Base-by-base conservation (phyloP, 2,113 vertebrate species). In the Lepus europaeus region DNA sequence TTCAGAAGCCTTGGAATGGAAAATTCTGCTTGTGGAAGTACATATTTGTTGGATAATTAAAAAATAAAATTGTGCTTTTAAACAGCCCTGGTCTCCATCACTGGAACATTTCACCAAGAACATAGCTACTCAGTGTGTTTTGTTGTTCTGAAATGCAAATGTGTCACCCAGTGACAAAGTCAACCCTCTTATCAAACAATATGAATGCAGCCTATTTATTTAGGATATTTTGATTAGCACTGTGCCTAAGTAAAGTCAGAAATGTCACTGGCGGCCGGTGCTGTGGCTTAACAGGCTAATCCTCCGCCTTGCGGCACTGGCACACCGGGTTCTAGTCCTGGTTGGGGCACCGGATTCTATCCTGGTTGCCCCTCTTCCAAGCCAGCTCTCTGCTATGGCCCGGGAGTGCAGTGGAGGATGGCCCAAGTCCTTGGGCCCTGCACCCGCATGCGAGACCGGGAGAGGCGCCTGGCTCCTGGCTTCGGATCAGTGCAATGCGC, bases 51-150 rank as follows among this genome's bases (percentile, higher is more conserved):
- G 85, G 83, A 81, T 72, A 64, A 59, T 95, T 91, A 87, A 73
- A 69, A 93, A 94, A 93, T 85, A 91, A 96, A 95, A 90, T 36
- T 81, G 36, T 53, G 33, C 45, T 94, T 97, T 91, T 51, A 92
- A 93, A 92, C 86, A 93, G 49, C 33, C 27, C 53, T 61, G 22
- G 22, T 69, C n/a, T 70, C 59, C 25, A 64, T 87, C 49, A 27
- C 45, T 59, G 19, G 17, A 87, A 72, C 53, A 56, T 66, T 80
- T 66, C 64, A 4, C 84, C 70, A 92, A 33, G 68, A 92, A 77
- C 8, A 59, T n/a, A 92, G 66, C 22, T 64, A 61, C 23, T 95
- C 23, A 66, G 56, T 36, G 89, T 89, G 73, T 80, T 85, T 64
- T 73, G 39, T 87, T 95, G 45, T 91, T 77, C 33, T 27, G 69